Conservation (phyloP, 2,113 vertebrate genomes). For the Lepus timidus region DNA sequence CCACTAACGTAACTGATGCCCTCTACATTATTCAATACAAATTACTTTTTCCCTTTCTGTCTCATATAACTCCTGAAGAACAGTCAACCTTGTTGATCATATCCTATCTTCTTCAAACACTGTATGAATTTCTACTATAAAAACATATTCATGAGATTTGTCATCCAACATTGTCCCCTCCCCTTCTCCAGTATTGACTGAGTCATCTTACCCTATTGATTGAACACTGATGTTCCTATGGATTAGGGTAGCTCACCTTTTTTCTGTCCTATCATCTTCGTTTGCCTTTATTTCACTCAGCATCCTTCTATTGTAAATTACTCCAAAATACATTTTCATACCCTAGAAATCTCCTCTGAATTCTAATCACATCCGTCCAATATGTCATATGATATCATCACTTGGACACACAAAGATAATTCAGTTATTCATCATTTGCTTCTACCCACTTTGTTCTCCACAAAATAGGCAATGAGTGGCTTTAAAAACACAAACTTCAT, state of each 20-base stretch:
- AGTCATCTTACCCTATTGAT: background rate
- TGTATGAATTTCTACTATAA: background rate
- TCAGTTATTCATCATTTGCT: background rate
- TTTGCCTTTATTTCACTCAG: background rate
- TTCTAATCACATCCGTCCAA: background rate
- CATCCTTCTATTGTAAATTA: background rate
- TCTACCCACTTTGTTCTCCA: background rate
- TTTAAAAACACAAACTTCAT: background rate
- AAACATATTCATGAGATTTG: background rate
- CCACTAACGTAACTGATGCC: background rate
- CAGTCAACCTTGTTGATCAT: background rate
- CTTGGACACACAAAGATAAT: background rate
- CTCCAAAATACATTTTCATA: background rate
- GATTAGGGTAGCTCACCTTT: background rate
- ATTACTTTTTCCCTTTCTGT: background rate
- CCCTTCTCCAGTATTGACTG: background rate
- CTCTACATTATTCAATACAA: background rate
- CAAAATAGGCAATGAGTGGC: background rate
- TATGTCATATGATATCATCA: background rate
- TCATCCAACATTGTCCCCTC: background rate
- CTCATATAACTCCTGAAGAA: background rate
- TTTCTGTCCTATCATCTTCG: background rate
- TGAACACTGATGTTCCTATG: background rate
- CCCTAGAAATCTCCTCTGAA: background rate
- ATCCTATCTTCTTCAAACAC: background rate